These are phyloP conservation scores for Octopus bimaculoides DNA, from an alignment of 1,140 invertebrate species.

Conservation along the genomic window DNA sequence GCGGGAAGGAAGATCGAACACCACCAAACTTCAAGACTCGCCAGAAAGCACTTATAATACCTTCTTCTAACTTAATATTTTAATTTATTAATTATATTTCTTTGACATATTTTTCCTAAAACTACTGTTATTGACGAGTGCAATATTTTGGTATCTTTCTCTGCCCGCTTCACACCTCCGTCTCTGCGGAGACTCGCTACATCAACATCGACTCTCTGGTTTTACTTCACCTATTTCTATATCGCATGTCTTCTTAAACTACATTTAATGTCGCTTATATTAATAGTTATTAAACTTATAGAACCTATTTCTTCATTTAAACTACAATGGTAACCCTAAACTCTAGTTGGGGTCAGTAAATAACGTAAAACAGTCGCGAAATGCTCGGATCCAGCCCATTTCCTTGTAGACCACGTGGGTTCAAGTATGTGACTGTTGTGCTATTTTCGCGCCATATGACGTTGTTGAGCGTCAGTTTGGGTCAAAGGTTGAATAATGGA, in stretches of 20 bases:
- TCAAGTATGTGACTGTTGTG: slow-evolving; percentile 8
- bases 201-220: no score
- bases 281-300: no score
- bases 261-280: no score
- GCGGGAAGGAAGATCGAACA: neutral
- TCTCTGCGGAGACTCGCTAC: no score
- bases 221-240: no score
- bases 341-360: no score
- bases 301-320: no score
- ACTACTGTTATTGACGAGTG: neutral
- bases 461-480: slow-evolving; percentile 22
- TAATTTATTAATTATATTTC: slow-evolving; percentile 1
- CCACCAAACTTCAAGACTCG: neutral
- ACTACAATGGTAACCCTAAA: no score
- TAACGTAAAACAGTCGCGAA: no score
- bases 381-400: no score
- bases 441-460: slow-evolving; percentile 32
- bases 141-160: neutral
- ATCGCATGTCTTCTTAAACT: no score
- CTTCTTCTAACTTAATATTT: neutral
- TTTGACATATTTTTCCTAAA: neutral
- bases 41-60: neutral
- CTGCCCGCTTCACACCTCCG: neutral
- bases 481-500: slow-evolving; percentile 31
- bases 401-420: neutral